phyloP scores from a whole-genome alignment of 1,140 invertebrate species.

The Rhagoletis zephyria region DNA sequence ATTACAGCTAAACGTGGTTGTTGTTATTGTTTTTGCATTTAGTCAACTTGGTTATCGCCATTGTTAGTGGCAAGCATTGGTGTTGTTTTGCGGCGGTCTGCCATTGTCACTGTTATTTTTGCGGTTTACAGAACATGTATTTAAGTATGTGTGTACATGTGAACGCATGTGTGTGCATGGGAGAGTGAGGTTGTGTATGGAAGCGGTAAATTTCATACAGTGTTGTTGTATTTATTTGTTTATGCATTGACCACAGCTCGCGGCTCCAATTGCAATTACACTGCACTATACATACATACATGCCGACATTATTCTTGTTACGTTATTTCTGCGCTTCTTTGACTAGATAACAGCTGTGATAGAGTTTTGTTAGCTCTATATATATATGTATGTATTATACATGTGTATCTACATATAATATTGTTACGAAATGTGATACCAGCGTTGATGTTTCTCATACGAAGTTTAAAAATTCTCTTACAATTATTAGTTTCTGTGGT shows the following conservation, averaged over 20 bases:
- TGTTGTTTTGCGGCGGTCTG: conserved; percentile 33
- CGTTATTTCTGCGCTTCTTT: no score
- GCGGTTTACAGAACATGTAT: conserved; percentile 27
- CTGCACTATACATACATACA: neutral
- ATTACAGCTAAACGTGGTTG: neutral
- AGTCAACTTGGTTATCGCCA: conserved; percentile 30
- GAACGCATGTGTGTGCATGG: neutral
- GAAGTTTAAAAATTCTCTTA: no score
- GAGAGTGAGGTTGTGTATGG: neutral
- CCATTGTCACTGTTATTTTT: conserved; percentile 48
- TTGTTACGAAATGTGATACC: no score
- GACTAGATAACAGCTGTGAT: no score
- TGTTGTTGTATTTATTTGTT: neutral
- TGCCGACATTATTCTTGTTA: no score
- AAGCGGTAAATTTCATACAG: no score
- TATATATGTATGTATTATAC: no score
- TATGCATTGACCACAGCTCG: conserved; percentile 60
- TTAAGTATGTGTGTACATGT: neutral
- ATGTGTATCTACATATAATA: no score
- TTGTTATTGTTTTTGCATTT: neutral
- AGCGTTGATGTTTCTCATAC: no score
- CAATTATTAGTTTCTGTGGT: no score
- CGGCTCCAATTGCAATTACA: conserved; percentile 54
- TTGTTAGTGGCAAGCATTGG: conserved; percentile 37
- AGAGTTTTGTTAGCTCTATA: no score